Evolutionary conservation across 2,888 invertebrate genomes (phyloP).

Genomic region (Campoletis raptor): DNA sequence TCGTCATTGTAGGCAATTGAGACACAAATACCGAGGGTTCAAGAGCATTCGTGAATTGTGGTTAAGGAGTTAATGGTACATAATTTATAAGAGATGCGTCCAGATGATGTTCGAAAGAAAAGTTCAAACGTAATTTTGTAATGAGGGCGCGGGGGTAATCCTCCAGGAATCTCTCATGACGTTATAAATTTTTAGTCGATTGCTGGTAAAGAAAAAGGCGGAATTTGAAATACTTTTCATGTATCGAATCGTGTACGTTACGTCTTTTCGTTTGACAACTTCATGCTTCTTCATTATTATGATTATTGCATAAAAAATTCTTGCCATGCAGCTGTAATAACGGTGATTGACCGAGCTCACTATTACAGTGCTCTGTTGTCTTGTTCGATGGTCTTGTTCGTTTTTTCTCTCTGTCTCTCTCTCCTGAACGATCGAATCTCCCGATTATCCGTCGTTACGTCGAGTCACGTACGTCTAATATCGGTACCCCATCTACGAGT

Average conservation of each 20-base stretch:
- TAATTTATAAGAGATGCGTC: constrained; percentile 9
- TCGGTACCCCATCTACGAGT: constrained; percentile 44
- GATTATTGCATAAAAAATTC: constrained; percentile 42
- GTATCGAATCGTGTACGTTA: not conserved
- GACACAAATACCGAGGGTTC: constrained; percentile 1
- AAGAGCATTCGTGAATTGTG: constrained; percentile 4
- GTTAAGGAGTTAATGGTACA: constrained; percentile 35
- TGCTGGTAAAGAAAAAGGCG: not conserved
- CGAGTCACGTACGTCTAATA: constrained; percentile 53
- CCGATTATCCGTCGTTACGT: constrained; percentile 54
- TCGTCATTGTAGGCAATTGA: not conserved
- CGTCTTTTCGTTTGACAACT: constrained; percentile 2
- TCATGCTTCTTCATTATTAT: constrained; percentile 20
- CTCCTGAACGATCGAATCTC: constrained; percentile 28
- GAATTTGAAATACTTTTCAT: not conserved
- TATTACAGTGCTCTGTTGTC: constrained; percentile 31
- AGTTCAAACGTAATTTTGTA: constrained; percentile 43
- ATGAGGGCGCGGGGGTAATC: constrained; percentile 11
- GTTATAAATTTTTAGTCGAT: constrained; percentile 9
- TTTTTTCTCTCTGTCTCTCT: constrained; percentile 1
- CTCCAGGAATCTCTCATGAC: constrained; percentile 2
- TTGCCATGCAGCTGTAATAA: constrained; percentile 52
- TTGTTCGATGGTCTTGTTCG: constrained; percentile 21
- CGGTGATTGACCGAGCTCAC: constrained; percentile 52
- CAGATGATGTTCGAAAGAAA: constrained; percentile 24